Conservation (phyloP, 2,113 vertebrate genomes). For the Dasypus novemcinctus region DNA sequence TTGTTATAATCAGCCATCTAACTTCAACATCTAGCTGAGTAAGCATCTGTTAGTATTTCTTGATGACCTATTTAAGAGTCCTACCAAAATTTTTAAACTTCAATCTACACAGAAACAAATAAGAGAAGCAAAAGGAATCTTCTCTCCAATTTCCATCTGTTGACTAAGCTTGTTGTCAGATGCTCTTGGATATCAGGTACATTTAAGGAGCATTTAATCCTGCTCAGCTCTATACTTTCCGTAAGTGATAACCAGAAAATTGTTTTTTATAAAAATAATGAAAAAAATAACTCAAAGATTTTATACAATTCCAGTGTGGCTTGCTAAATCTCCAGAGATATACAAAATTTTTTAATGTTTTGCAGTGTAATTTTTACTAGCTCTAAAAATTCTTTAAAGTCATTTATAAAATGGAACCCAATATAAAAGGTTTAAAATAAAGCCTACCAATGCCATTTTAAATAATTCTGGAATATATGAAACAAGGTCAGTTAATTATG, state of each 20-base stretch:
- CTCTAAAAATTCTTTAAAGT: neutral
- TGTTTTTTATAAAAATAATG: neutral
- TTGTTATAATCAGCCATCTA: neutral
- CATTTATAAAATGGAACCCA: neutral
- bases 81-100: neutral
- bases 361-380: neutral
- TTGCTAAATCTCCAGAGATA: neutral
- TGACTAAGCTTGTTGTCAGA: neutral
- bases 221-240: neutral
- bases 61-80: neutral
- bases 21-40: neutral
- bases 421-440: neutral
- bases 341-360: neutral
- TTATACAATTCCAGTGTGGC: neutral
- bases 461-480: neutral
- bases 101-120: neutral
- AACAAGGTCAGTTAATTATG: neutral
- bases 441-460: neutral
- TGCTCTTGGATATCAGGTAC: neutral
- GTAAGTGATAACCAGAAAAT: neutral
- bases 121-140: neutral
- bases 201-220: neutral
- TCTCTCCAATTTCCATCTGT: neutral
- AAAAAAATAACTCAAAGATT: neutral
- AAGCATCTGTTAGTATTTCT: neutral